These are phyloP conservation scores for Drosophila repleta DNA, from an alignment of 1,140 invertebrate species.

Conservation along the genomic window DNA sequence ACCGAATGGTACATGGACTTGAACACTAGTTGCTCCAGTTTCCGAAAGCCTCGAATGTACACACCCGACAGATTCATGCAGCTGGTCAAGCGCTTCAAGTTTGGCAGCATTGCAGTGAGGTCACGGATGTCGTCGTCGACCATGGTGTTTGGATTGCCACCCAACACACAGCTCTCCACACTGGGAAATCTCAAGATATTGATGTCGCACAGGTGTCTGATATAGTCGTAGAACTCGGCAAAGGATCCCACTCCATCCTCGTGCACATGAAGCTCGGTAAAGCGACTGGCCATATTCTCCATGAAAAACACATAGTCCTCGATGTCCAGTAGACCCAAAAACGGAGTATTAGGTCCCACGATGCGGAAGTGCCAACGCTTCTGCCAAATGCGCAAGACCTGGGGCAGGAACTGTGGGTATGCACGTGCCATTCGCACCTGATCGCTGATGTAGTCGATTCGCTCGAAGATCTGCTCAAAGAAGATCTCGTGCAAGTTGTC, in stretches of 20 bases:
- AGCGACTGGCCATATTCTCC: slow-evolving; percentile 58
- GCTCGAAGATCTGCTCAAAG: slow-evolving; percentile 72
- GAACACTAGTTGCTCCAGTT: slow-evolving; percentile 63
- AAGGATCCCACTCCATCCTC: slow-evolving; percentile 63
- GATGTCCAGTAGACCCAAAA: slow-evolving; percentile 54
- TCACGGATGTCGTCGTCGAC: slow-evolving; percentile 62
- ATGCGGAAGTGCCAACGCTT: slow-evolving; percentile 44
- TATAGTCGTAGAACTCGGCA: slow-evolving; percentile 67
- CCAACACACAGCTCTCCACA: slow-evolving; percentile 58
- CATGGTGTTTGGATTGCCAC: slow-evolving; percentile 54
- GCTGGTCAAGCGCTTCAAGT: slow-evolving; percentile 58
- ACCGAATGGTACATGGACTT: slow-evolving; percentile 67
- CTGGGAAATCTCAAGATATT: slow-evolving; percentile 46
- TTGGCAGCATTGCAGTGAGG: slow-evolving; percentile 55
- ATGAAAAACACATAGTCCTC: slow-evolving; percentile 74
- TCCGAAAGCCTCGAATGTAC: slow-evolving; percentile 52
- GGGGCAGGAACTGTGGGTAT: slow-evolving; percentile 63
- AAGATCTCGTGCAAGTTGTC: slow-evolving; percentile 72
- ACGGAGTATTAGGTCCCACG: slow-evolving; percentile 59
- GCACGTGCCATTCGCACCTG: slow-evolving; percentile 72
- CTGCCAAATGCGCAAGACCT: slow-evolving; percentile 56
- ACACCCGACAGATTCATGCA: slow-evolving; percentile 66
- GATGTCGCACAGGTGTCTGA: slow-evolving; percentile 62
- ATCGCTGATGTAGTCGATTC: slow-evolving; percentile 58
- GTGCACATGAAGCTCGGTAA: slow-evolving; percentile 64